Conservation (phyloP, 2,113 vertebrate genomes). For the Catagonus wagneri region DNA sequence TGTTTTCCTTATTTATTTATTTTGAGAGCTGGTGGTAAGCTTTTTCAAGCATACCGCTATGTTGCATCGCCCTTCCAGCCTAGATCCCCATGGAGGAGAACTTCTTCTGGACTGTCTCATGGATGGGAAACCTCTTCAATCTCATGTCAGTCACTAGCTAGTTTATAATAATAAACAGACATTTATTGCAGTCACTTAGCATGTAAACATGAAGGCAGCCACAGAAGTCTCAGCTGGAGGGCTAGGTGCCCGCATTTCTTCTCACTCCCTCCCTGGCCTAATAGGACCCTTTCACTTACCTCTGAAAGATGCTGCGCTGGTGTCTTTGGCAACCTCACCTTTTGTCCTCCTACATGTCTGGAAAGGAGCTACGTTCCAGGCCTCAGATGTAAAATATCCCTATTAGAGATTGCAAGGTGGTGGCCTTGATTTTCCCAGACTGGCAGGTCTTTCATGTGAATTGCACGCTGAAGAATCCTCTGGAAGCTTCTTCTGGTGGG, state of each 20-base stretch:
- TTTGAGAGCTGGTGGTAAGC: neutral
- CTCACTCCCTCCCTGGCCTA: neutral
- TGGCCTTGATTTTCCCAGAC: neutral
- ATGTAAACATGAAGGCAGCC: neutral
- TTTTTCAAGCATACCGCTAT: neutral
- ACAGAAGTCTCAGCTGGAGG: too few relatives aligned
- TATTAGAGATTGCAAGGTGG: neutral
- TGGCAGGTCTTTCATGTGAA: neutral
- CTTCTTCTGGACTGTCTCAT: neutral
- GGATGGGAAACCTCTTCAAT: neutral
- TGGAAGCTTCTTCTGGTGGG: neutral
- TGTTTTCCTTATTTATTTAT: too few relatives aligned
- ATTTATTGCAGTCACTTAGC: neutral
- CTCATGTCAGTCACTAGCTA: neutral
- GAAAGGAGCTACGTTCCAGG: neutral
- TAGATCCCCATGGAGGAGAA: neutral
- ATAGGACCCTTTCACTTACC: neutral
- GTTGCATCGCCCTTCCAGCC: neutral
- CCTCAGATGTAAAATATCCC: neutral
- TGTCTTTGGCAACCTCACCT: neutral
- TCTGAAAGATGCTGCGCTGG: neutral
- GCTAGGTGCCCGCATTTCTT: neutral
- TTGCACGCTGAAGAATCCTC: neutral
- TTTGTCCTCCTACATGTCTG: neutral
- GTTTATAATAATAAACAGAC: neutral